Conservation (phyloP, 2,797 vertebrate genomes). For the Thunnus albacares region DNA sequence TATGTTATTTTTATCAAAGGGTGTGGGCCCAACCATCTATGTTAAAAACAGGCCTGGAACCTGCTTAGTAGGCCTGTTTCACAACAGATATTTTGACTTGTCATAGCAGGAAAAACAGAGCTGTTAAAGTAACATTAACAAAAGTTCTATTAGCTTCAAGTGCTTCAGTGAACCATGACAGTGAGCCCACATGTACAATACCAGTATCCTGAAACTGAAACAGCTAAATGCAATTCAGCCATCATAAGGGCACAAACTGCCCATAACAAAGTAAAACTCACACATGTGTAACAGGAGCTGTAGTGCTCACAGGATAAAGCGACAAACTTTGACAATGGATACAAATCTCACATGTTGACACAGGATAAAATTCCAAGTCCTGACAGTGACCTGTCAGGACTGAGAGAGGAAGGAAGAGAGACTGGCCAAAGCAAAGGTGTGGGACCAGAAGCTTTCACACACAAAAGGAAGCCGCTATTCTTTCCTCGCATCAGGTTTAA, state of each 20-base stretch:
- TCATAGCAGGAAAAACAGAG: background rate
- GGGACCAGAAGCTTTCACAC: slow-evolving; percentile 78
- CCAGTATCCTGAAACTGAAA: background rate
- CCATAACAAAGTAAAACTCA: slow-evolving; percentile 5
- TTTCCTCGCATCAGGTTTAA: slow-evolving; percentile 77
- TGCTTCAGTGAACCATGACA: background rate
- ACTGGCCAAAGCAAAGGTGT: slow-evolving; percentile 84
- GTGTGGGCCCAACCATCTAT: no score
- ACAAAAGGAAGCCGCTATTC: slow-evolving; percentile 79
- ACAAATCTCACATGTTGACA: slow-evolving; percentile 73
- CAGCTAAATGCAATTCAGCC: background rate
- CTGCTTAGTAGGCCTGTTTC: background rate
- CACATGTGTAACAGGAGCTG: background rate
- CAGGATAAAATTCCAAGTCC: slow-evolving; percentile 79
- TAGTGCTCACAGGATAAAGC: slow-evolving; percentile 53
- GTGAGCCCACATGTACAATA: background rate
- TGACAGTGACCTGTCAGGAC: slow-evolving; percentile 80
- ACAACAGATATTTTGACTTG: background rate
- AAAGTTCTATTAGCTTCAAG: background rate
- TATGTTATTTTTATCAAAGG: no score
- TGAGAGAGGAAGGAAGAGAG: slow-evolving; percentile 88
- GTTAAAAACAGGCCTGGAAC: background rate
- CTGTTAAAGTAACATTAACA: background rate
- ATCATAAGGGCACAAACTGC: background rate
- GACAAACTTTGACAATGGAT: slow-evolving; percentile 53